Conservation (phyloP, 2,888 invertebrate species). For the Argyresthia albistria region DNA sequence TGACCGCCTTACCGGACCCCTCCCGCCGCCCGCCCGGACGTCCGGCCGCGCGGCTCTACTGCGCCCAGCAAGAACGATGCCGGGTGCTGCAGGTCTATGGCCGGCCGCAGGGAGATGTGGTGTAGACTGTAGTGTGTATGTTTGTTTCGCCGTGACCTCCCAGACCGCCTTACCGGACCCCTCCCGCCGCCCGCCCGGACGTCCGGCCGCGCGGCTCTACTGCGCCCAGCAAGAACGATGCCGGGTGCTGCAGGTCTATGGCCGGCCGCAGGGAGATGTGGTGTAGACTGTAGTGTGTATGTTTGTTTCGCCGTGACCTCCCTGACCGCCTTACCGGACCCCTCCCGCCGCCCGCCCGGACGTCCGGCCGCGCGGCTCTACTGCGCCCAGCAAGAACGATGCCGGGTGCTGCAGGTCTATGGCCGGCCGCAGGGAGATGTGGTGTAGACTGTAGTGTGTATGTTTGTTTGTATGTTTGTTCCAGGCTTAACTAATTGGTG, state of each 20-base stretch:
- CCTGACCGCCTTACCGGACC: too few species aligned
- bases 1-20: slow-evolving; percentile 28
- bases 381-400: slow-evolving; percentile 49
- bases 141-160: slow-evolving; percentile 22
- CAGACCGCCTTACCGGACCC: slow-evolving; percentile 29
- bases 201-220: slow-evolving; percentile 44
- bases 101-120: too few species aligned
- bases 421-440: too few species aligned
- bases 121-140: too few species aligned
- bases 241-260: slow-evolving; percentile 8
- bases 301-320: too few species aligned
- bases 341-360: slow-evolving; percentile 48
- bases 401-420: too few species aligned
- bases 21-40: slow-evolving; percentile 40
- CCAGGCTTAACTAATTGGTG: too few species aligned
- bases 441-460: too few species aligned
- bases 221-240: slow-evolving; percentile 51
- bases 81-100: slow-evolving; percentile 7
- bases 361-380: slow-evolving; percentile 48
- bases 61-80: slow-evolving; percentile 48
- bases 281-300: too few species aligned
- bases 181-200: slow-evolving; percentile 39
- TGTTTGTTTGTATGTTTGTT: too few species aligned
- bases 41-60: slow-evolving; percentile 47
- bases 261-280: too few species aligned